Evolutionary conservation across 2,888 invertebrate genomes (phyloP).

Genomic region (Aphodius sticticus): DNA sequence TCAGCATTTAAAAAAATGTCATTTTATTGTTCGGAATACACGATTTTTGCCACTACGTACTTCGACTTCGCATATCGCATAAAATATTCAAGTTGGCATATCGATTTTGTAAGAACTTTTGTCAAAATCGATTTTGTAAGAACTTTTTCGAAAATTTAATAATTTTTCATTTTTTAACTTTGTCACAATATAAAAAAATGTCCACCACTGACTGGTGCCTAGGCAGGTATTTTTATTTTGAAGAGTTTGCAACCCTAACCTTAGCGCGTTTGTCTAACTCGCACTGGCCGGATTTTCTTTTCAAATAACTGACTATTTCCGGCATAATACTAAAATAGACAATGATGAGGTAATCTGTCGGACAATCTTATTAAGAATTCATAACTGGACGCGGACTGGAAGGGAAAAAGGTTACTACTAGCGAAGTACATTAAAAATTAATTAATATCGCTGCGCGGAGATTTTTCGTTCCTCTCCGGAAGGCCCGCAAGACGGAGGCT

Average conservation of each 20-base stretch:
- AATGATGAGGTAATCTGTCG: conserved; percentile 64
- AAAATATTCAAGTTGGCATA: no score
- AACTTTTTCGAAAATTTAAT: no score
- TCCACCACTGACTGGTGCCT: no score
- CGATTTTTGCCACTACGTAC: no score
- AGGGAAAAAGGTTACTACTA: conserved; percentile 60
- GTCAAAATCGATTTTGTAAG: no score
- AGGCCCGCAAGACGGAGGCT: conserved; percentile 20
- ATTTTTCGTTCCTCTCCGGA: conserved; percentile 47
- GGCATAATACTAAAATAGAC: conserved; percentile 44
- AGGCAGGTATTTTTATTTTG: no score
- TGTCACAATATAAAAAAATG: no score
- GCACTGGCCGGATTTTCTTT: background rate
- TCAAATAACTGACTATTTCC: conserved; percentile 7
- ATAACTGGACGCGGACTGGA: conserved; percentile 65
- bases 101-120: no score
- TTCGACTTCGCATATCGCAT: no score
- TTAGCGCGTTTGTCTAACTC: background rate
- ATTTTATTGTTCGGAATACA: no score
- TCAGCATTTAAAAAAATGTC: no score
- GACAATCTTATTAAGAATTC: conserved; percentile 71
- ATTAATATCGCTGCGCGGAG: conserved; percentile 52
- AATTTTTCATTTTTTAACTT: no score
- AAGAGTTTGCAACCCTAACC: background rate
- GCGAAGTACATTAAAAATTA: conserved; percentile 56